Evolutionary conservation across 2,113 vertebrate genomes (phyloP).

Genomic region (Semnornis frantzii): DNA sequence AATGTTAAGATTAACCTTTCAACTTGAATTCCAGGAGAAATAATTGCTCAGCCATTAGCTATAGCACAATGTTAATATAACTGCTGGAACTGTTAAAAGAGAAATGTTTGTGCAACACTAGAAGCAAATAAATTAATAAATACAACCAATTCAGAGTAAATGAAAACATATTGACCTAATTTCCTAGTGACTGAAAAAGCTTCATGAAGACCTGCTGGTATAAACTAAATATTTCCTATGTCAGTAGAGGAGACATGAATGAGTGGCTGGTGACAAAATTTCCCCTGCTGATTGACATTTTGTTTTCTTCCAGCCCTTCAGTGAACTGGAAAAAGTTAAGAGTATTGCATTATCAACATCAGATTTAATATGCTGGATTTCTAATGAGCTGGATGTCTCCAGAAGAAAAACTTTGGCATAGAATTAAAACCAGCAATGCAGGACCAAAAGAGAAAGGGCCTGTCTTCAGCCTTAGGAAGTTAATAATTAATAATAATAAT

Average conservation of each 20-base stretch:
- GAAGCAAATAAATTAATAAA: conserved; percentile 28
- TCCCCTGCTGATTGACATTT: background rate
- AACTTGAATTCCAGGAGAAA: conserved; percentile 29
- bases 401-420: background rate
- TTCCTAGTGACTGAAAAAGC: background rate
- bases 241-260: background rate
- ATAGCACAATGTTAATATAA: conserved; percentile 38
- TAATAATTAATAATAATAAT: too few species aligned
- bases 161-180: conserved; percentile 54
- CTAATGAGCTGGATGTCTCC: background rate
- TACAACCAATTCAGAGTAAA: background rate
- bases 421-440: background rate
- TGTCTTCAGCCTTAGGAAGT: background rate
- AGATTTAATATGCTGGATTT: background rate
- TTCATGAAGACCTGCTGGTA: background rate
- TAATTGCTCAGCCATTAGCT: conserved; percentile 41
- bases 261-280: background rate
- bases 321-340: background rate
- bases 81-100: conserved; percentile 34
- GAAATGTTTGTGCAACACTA: background rate
- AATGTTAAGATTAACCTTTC: conserved; percentile 44
- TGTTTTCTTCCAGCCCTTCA: background rate
- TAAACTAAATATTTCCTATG: conserved; percentile 35
- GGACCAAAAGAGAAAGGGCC: background rate
- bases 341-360: background rate